These are phyloP conservation scores for Aporophyla lueneburgensis DNA, from an alignment of 2,888 invertebrate genomes.

Conservation along the genomic window DNA sequence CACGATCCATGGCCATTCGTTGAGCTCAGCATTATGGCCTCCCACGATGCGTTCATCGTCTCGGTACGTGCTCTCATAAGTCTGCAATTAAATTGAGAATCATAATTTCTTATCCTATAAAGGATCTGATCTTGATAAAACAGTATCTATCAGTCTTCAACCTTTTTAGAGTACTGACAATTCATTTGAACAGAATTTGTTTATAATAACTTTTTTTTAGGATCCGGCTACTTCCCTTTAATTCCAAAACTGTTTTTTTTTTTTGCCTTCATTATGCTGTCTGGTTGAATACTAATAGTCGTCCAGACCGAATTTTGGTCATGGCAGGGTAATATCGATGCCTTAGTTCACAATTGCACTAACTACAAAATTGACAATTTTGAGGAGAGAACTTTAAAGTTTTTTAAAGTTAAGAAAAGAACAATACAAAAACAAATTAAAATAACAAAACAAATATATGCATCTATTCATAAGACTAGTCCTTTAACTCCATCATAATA, in stretches of 20 bases:
- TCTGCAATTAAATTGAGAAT: conserved; percentile 65
- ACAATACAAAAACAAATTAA: no score
- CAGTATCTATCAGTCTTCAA: background rate
- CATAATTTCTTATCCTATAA: no score
- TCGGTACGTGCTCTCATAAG: conserved; percentile 80
- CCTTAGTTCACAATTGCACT: no score
- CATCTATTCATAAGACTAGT: no score
- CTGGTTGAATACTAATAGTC: background rate
- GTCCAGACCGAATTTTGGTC: no score
- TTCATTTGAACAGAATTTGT: background rate
- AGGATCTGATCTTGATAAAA: background rate
- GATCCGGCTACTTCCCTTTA: no score
- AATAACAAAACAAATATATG: no score
- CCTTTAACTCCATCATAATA: no score
- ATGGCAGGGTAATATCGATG: no score
- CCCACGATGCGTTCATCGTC: conserved; percentile 97
- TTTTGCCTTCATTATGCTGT: background rate
- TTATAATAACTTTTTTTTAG: background rate
- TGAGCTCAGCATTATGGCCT: conserved; percentile 94
- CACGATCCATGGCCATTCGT: conserved; percentile 97
- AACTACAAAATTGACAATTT: no score
- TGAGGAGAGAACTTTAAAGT: no score
- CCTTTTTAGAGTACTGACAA: background rate
- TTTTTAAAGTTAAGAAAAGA: no score
- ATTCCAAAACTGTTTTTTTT: background rate